Percentiles rank a stretch among this genome's conserved stretches.
phyloP scores from a whole-genome alignment of 2,797 vertebrate species.

The Sebastes trivittatus region DNA sequence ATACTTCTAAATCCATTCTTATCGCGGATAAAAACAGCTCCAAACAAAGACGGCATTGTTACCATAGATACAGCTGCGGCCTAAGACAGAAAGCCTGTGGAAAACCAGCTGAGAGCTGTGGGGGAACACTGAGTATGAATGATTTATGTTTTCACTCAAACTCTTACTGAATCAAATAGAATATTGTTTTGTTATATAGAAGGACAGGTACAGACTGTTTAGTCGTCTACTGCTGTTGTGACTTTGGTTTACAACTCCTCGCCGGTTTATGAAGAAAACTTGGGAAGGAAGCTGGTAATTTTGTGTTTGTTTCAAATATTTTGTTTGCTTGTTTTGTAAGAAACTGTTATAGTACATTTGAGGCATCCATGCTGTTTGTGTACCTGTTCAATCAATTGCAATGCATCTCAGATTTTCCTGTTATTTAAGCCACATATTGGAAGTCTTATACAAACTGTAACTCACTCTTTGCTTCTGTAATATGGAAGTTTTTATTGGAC shows the following conservation, averaged over 20 bases:
- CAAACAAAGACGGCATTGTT: constrained; percentile 36
- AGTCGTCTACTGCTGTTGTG: not conserved
- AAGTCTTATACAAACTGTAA: not conserved
- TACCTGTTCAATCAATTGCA: not conserved
- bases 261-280: not conserved
- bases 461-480: not conserved
- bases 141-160: not conserved
- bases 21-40: not conserved
- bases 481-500: no score
- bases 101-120: not conserved
- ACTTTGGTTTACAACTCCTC: not conserved
- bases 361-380: not conserved
- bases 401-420: not conserved
- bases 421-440: not conserved
- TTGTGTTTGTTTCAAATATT: not conserved
- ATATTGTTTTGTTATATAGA: not conserved
- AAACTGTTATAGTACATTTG: not conserved
- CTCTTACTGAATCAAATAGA: not conserved
- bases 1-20: constrained; percentile 24
- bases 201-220: not conserved
- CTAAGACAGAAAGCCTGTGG: not conserved
- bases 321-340: not conserved
- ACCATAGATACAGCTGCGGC: constrained; percentile 3
- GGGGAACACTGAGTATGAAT: not conserved
- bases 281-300: not conserved